phyloP scores from a whole-genome alignment of 2,888 invertebrate genomes.

The Rhagonycha lutea region DNA sequence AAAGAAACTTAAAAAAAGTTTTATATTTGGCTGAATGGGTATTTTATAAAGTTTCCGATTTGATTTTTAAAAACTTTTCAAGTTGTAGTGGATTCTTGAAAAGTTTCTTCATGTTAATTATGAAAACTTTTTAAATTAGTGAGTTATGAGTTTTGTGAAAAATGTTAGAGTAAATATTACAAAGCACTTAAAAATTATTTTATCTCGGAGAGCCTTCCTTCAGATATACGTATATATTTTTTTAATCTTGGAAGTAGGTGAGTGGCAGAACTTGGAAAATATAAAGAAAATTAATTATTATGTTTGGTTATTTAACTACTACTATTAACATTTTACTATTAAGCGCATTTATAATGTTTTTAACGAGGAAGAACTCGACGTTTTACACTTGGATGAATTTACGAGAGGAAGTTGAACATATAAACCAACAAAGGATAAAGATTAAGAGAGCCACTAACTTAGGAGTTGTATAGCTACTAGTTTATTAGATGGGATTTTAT shows the following conservation, averaged over 20 bases:
- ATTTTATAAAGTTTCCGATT: not conserved
- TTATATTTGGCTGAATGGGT: not conserved
- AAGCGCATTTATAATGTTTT: conserved; percentile 22
- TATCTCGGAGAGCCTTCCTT: not conserved
- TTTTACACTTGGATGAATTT: conserved; percentile 22
- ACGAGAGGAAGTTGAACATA: conserved; percentile 24
- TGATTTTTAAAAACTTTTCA: not conserved
- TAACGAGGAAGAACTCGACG: conserved; percentile 19
- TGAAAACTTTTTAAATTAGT: not conserved
- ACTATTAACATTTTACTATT: conserved; percentile 2
- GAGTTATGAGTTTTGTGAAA: not conserved
- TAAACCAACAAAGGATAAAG: conserved; percentile 25
- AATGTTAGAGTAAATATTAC: not conserved
- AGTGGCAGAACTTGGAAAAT: not conserved
- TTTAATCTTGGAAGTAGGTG: not conserved
- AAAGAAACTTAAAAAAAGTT: not conserved
- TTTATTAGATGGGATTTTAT: conserved; percentile 24
- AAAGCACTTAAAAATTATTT: not conserved
- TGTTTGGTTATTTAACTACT: not conserved
- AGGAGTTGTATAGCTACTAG: conserved; percentile 13
- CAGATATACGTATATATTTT: not conserved
- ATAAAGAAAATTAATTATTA: not conserved
- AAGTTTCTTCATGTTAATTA: not conserved
- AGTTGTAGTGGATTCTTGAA: not conserved
- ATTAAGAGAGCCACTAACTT: conserved; percentile 15